Base-by-base conservation (phyloP, 2,888 invertebrate species). In the Chydorus sphaericus region DNA sequence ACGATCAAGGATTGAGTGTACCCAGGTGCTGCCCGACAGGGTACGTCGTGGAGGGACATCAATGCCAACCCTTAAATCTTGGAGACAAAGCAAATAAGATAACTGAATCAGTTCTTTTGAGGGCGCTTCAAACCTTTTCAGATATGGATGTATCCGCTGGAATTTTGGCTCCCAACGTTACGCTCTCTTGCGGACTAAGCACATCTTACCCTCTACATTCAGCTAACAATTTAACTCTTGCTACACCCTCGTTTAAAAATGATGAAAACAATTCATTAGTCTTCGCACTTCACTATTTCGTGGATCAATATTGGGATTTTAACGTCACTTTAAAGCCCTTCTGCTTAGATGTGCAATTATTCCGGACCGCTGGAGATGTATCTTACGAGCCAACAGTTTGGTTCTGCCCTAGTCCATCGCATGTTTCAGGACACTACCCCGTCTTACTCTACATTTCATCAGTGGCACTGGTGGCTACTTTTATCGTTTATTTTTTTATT, bases 401-500 rank as follows among this genome's bases (percentile, higher is more conserved):
- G 10, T 23, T 26, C 8, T 44, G 44, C 11, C 1, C 26, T 7
- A 26, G 26, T 7, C 20, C 14, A 44, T 44, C 44, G 1, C 44
- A 23, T 23, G 44, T 44, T 44, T 44, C 44, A 26, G 18, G 14
- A 6, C 44, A 36, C 26, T 53, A 53, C 11, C 55, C 55, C 5
- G 31, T 36, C 31, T 37, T 55, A 16, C 55, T 55, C 11, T 33
- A 20, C 33, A 23, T 55, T 28, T 55, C 55, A 20, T 48, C 55
- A 10, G 48, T 26, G 4, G 55, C 48, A 26, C 23, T 55, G 48
- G 23, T 55, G 26, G 36, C 49, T 23, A 55, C 48, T 14, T 55
- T 55, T 33, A 26, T 55, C 7, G 36, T 55, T 49, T 55, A 55
- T 26, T 48, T 55, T 26, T n/a, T 55, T 26, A 49, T 39, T 4